These are phyloP conservation scores for Gobio occitaniae DNA, from an alignment of 2,797 vertebrate species.

Conservation along the genomic window DNA sequence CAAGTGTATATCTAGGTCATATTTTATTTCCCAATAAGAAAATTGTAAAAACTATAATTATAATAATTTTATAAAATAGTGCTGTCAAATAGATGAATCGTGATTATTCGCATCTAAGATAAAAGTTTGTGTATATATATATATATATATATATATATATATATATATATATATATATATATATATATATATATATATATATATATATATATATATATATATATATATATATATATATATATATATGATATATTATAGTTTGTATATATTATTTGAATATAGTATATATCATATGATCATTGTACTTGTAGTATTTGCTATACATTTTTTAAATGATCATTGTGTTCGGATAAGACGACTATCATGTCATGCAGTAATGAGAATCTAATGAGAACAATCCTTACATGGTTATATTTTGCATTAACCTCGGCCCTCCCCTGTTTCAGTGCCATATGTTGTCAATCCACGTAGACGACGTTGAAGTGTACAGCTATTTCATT, in stretches of 20 bases:
- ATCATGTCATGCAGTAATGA: neutral
- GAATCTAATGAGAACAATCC: neutral
- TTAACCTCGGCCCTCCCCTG: neutral
- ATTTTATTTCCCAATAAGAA: no score
- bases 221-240: no score
- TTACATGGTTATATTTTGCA: neutral
- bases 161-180: no score
- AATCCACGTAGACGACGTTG: neutral
- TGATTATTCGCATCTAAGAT: no score
- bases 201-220: no score
- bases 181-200: no score
- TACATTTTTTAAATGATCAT: neutral
- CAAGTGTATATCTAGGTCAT: neutral
- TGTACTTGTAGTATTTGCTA: neutral
- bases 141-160: no score
- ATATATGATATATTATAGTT: neutral
- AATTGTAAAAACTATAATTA: no score
- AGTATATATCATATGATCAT: neutral
- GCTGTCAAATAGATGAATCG: no score
- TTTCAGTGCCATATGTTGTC: constrained; percentile 34
- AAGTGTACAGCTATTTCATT: constrained; percentile 15
- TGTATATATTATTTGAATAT: neutral
- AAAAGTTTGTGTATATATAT: no score
- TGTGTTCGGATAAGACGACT: neutral
- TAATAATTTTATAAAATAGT: no score